Conservation (phyloP, 2,888 invertebrate species). For the Unio delphinus region DNA sequence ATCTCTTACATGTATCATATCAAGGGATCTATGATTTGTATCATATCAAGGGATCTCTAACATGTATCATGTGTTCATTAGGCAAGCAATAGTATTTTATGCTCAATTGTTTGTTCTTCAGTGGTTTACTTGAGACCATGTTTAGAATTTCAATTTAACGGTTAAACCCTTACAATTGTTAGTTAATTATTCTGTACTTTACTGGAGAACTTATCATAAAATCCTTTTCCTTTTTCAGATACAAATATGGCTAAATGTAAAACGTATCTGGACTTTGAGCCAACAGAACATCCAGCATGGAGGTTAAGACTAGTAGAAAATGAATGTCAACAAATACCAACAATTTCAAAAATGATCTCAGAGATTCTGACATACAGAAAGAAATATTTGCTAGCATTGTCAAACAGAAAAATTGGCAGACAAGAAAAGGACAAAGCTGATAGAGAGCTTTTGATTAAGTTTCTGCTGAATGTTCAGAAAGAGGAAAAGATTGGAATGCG, state of each 20-base stretch:
- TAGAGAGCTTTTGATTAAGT: constrained; percentile 1
- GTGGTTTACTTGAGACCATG: no score
- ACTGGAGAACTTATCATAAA: background rate
- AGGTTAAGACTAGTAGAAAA: background rate
- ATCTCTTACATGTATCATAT: no score
- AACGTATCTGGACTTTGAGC: constrained; percentile 5
- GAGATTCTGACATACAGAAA: constrained; percentile 1
- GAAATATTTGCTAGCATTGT: background rate
- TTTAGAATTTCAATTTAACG: no score
- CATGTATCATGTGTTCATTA: no score
- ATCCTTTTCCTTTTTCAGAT: background rate
- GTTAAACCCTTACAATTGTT: no score
- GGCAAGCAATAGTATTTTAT: no score
- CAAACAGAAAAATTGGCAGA: background rate
- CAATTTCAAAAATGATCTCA: constrained; percentile 4
- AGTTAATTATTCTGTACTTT: no score
- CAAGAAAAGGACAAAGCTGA: background rate
- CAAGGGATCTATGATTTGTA: no score
- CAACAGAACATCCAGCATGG: constrained; percentile 8
- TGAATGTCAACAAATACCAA: background rate
- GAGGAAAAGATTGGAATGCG: constrained; percentile 7
- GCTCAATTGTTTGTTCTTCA: no score
- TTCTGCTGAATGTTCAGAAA: constrained; percentile 5
- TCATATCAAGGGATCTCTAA: no score
- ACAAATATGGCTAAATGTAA: background rate